Conservation (phyloP, 2,888 invertebrate genomes). For the Drosophila emarginata region DNA sequence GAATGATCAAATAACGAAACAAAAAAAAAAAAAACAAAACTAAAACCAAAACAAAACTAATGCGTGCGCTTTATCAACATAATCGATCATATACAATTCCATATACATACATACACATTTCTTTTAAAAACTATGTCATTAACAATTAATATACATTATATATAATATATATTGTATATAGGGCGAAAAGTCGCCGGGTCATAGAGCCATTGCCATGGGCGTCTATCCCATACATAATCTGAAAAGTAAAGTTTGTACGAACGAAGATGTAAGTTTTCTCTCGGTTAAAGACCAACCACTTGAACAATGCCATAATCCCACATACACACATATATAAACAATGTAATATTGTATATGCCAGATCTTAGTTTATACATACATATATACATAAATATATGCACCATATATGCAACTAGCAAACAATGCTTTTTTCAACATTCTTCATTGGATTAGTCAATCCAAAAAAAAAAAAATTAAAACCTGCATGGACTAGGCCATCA, state of each 20-base stretch:
- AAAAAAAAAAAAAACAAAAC: constrained; percentile 28
- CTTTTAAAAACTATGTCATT: constrained; percentile 36
- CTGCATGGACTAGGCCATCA: background rate
- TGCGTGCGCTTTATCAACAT: constrained; percentile 75
- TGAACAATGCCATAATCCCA: background rate
- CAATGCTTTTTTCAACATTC: constrained; percentile 62
- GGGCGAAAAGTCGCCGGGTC: constrained; percentile 96
- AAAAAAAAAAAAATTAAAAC: background rate
- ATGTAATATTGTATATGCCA: constrained; percentile 6
- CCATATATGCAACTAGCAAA: constrained; percentile 50
- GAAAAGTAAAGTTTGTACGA: constrained; percentile 93
- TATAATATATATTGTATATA: constrained; percentile 76
- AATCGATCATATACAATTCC: constrained; percentile 13
- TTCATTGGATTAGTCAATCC: background rate
- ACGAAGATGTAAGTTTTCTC: constrained; percentile 91
- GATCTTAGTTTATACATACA: constrained; percentile 2
- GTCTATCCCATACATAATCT: constrained; percentile 94
- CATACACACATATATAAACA: constrained; percentile 5
- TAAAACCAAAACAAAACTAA: constrained; percentile 34
- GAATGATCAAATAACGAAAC: constrained; percentile 52
- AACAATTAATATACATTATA: constrained; percentile 30
- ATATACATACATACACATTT: constrained; percentile 35
- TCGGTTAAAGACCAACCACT: background rate
- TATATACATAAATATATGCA: background rate
- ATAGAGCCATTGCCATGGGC: constrained; percentile 94